Conservation (phyloP, 35 echinoderm and acorn worm species). For the Ptychodera flava region DNA sequence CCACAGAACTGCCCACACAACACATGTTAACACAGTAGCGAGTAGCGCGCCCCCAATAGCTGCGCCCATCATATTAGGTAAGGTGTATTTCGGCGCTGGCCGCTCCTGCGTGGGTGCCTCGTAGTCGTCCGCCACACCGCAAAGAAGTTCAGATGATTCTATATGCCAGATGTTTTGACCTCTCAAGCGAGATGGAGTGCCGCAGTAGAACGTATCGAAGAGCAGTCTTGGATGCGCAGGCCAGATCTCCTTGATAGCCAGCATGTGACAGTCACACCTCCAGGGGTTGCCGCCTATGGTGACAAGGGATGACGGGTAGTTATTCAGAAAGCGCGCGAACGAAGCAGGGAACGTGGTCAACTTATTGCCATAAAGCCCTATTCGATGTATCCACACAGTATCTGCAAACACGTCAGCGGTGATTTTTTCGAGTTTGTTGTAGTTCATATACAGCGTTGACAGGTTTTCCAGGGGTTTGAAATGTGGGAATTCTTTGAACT, state of each 20-base stretch:
- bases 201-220: neutral
- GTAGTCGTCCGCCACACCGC: neutral
- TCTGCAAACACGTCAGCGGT: neutral
- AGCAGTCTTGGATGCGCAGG: neutral
- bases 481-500: neutral
- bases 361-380: neutral
- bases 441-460: neutral
- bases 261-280: neutral
- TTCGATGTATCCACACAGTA: neutral
- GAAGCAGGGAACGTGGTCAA: neutral
- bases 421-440: neutral
- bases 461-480: neutral
- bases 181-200: neutral
- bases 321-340: neutral
- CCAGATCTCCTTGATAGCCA: neutral
- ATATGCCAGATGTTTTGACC: neutral
- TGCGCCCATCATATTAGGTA: neutral
- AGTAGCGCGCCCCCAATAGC: neutral
- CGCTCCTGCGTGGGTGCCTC: neutral
- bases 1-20: neutral
- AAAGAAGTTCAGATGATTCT: neutral
- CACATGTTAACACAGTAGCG: neutral
- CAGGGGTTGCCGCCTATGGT: neutral
- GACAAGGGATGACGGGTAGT: neutral
- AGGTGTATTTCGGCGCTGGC: neutral